A percentile compares a stretch with the other conserved stretches of the same genome.
Conservation (phyloP, 2,113 vertebrate species). For the Asarcornis scutulata region DNA sequence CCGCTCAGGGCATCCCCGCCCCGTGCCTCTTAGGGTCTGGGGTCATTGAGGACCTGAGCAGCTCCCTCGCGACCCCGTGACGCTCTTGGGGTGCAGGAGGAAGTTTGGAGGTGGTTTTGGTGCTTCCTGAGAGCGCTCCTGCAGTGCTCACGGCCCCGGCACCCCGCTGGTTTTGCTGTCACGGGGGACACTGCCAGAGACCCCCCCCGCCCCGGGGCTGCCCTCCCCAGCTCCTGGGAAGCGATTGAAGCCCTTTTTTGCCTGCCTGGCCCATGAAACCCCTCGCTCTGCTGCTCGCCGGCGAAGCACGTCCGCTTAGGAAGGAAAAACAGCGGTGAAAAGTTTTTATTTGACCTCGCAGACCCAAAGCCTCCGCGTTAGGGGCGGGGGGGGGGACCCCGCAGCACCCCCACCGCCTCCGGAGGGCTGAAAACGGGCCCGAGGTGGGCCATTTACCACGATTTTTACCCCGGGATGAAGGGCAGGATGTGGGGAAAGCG, state of each 20-base stretch:
- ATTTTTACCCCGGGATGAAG: accelerated
- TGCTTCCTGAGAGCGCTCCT: neutral
- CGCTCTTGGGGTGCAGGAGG: neutral
- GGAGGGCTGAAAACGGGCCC: accelerated
- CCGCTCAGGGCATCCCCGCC: neutral
- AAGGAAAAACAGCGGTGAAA: accelerated
- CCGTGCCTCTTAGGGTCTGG: accelerated
- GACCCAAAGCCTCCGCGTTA: neutral
- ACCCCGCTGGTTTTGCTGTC: neutral
- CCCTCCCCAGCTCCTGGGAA: too few relatives aligned
- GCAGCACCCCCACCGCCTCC: neutral
- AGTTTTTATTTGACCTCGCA: constrained; percentile 6
- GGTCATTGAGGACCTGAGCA: neutral
- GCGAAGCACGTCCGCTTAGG: neutral
- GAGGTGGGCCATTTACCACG: accelerated
- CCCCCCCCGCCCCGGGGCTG: too few relatives aligned
- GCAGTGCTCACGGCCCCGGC: neutral
- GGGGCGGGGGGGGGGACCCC: too few relatives aligned
- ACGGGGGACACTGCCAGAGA: neutral
- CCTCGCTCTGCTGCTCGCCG: neutral
- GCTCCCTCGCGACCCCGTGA: accelerated
- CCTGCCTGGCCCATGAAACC: accelerated
- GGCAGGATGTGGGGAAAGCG: accelerated
- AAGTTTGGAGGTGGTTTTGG: neutral
- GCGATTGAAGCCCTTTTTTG: neutral